Conservation (phyloP, 1,140 invertebrate species). For the Drosophila pachea region DNA sequence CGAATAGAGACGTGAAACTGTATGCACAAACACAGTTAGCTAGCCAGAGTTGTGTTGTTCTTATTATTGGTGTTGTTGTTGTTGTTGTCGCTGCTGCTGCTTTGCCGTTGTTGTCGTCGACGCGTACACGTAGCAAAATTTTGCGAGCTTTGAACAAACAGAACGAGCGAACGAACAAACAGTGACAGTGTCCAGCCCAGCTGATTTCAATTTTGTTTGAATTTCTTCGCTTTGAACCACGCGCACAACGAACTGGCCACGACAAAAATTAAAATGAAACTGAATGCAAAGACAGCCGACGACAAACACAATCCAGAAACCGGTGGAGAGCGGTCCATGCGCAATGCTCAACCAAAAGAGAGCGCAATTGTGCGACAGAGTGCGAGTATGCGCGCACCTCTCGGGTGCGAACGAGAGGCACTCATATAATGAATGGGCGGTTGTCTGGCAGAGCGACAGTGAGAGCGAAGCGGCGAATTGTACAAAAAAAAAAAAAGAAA, state of each 20-base stretch:
- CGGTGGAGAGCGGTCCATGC: slow-evolving; percentile 39
- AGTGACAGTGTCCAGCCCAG: slow-evolving; percentile 45
- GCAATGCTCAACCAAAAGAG: slow-evolving; percentile 29
- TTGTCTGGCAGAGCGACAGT: slow-evolving; percentile 19
- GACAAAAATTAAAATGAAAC: slow-evolving; percentile 73
- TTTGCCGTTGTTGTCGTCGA: slow-evolving; percentile 32
- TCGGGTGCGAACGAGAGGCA: slow-evolving; percentile 22
- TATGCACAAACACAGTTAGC: slow-evolving; percentile 37
- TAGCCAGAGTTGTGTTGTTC: slow-evolving; percentile 26
- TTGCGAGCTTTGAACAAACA: slow-evolving; percentile 46
- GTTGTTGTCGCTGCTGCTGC: slow-evolving; percentile 3
- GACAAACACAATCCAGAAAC: slow-evolving; percentile 58
- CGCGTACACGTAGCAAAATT: slow-evolving; percentile 48
- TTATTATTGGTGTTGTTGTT: neutral
- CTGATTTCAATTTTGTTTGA: slow-evolving; percentile 48
- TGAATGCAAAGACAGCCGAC: slow-evolving; percentile 45
- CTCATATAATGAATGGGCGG: slow-evolving; percentile 59
- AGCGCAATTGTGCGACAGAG: slow-evolving; percentile 17
- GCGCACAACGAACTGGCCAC: slow-evolving; percentile 61
- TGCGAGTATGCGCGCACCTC: slow-evolving; percentile 12
- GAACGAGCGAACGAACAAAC: slow-evolving; percentile 26
- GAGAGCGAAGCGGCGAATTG: slow-evolving; percentile 29
- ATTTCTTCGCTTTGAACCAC: slow-evolving; percentile 45
- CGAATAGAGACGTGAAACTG: slow-evolving; percentile 44
- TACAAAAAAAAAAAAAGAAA: slow-evolving; percentile 39